A percentile compares a stretch with the other conserved stretches of the same genome.
Conservation (phyloP, 2,113 vertebrate species). For the Colossoma macropomum region DNA sequence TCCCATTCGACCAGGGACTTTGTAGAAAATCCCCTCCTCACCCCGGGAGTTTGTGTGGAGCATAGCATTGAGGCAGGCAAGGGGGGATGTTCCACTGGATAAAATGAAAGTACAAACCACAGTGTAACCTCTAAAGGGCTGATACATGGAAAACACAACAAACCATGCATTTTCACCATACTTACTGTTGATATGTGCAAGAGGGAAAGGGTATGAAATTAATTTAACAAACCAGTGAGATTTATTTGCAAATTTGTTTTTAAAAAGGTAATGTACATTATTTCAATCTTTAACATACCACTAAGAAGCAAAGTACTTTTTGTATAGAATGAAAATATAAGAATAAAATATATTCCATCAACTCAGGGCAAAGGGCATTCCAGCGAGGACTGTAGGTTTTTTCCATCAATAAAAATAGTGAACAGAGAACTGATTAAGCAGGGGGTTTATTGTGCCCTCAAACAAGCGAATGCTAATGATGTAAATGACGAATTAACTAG, state of each 20-base stretch:
- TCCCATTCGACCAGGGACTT: constrained; percentile 97
- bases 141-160: background rate
- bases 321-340: too few species aligned
- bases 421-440: too few species aligned
- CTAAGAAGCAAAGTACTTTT: too few species aligned
- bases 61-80: constrained; percentile 98
- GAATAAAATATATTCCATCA: too few species aligned
- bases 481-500: too few species aligned
- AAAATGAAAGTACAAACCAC: constrained; percentile 36
- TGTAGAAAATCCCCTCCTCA: constrained; percentile 99
- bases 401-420: too few species aligned
- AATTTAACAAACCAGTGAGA: background rate
- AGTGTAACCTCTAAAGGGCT: background rate
- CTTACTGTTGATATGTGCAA: too few species aligned
- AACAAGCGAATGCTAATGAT: too few species aligned
- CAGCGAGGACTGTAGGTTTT: too few species aligned
- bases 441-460: too few species aligned
- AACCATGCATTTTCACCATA: background rate
- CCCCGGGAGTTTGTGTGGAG: constrained; percentile 97
- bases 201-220: background rate
- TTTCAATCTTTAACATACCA: background rate
- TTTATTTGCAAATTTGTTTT: background rate
- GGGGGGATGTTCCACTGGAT: constrained; percentile 92
- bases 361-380: too few species aligned
- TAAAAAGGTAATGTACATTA: background rate